Evolutionary conservation across 2,888 invertebrate species (phyloP).

Genomic region (Timandra comae): DNA sequence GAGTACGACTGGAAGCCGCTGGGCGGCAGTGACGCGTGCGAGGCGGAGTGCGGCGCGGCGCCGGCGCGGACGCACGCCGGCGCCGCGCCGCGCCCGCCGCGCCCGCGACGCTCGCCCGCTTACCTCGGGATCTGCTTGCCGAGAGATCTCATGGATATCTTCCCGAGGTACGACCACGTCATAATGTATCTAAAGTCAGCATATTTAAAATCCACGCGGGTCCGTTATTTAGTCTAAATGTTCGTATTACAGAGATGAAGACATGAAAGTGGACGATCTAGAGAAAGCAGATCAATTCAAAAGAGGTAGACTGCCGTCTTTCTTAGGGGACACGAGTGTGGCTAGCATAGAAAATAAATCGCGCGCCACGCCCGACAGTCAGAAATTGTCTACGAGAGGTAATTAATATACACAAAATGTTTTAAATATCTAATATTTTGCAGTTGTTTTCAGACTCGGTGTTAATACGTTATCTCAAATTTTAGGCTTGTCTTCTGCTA

Average conservation of each 20-base stretch:
- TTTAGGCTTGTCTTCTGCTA: conserved; percentile 5
- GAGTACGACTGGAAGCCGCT: conserved; percentile 73
- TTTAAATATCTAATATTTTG: not conserved
- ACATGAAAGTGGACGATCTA: conserved; percentile 33
- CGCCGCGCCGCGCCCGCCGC: conserved; percentile 17
- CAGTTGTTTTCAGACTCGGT: conserved; percentile 6
- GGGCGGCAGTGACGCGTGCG: conserved; percentile 26
- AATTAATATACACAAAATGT: not conserved
- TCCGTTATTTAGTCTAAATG: too few species aligned
- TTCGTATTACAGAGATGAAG: conserved; percentile 43
- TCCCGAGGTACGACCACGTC: too few species aligned
- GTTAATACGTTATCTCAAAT: too few species aligned
- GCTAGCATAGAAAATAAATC: conserved; percentile 50
- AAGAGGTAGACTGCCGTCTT: conserved; percentile 42
- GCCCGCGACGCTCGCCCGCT: conserved; percentile 30
- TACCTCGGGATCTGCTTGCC: conserved; percentile 88
- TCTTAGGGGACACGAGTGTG: conserved; percentile 43
- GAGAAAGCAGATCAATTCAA: conserved; percentile 35
- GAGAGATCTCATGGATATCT: conserved; percentile 79
- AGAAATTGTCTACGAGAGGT: conserved; percentile 41
- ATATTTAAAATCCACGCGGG: too few species aligned
- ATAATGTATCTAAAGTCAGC: too few species aligned
- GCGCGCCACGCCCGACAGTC: conserved; percentile 52
- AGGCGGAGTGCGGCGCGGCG: conserved; percentile 17
- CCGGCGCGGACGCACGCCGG: conserved; percentile 10